These are phyloP conservation scores for Taenioides sp. DNA, from an alignment of 2,797 vertebrate genomes.

Conservation along the genomic window DNA sequence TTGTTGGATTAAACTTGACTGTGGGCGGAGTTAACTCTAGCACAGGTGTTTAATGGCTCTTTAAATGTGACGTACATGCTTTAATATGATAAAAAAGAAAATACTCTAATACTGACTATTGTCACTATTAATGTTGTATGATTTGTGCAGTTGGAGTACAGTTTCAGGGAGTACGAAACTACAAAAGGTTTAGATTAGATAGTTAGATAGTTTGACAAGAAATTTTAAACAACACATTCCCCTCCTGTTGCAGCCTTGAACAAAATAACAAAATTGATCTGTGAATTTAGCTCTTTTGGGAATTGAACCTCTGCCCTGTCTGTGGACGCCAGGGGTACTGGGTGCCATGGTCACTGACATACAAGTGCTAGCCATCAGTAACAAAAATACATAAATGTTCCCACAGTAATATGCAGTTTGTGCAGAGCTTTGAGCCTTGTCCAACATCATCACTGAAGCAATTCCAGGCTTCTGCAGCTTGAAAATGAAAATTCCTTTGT, in stretches of 20 bases:
- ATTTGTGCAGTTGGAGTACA: no score
- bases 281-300: not conserved
- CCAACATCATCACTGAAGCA: slow-evolving; percentile 2
- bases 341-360: not conserved
- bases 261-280: not conserved
- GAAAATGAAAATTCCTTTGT: not conserved
- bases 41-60: no score
- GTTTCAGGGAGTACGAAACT: no score
- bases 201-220: not conserved
- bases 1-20: no score
- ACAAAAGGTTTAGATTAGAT: no score
- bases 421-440: not conserved
- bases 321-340: not conserved
- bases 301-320: not conserved
- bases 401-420: not conserved
- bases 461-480: slow-evolving; percentile 5
- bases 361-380: not conserved
- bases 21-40: no score
- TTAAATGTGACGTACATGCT: no score
- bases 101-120: no score
- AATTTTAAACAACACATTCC: not conserved
- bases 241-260: not conserved
- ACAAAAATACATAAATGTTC: not conserved
- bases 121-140: no score
- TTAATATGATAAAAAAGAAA: no score